Evolutionary conservation across 2,797 vertebrate species (phyloP).

Genomic region (Pseudocheirus occidentalis): DNA sequence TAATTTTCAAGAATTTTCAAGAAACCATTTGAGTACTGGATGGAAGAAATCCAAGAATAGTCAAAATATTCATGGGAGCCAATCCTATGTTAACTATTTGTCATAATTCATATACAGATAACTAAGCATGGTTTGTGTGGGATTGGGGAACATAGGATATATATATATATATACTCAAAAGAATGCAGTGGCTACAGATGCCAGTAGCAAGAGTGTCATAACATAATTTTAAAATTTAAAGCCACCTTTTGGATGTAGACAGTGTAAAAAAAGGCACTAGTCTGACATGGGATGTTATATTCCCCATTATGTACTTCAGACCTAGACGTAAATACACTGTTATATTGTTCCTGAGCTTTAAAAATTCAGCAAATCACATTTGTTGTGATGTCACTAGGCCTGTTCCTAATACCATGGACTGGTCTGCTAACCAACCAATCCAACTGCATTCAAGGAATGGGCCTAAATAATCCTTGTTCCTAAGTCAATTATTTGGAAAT

Average conservation of each 20-base stretch:
- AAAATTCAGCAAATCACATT: conserved; percentile 60
- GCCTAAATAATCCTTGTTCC: conserved; percentile 73
- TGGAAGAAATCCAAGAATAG: not conserved
- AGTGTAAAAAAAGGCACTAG: not conserved
- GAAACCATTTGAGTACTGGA: conserved; percentile 43
- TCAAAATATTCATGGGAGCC: not conserved
- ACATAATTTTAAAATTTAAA: conserved; percentile 34
- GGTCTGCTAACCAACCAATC: conserved; percentile 2
- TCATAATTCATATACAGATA: conserved; percentile 22
- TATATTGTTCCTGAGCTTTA: conserved; percentile 44
- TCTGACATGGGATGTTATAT: not conserved
- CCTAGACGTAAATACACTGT: conserved; percentile 29
- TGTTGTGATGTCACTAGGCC: not conserved
- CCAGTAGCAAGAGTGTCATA: conserved; percentile 7
- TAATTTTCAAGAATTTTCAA: conserved; percentile 13
- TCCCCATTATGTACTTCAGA: not conserved
- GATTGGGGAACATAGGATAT: not conserved
- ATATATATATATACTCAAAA: not conserved
- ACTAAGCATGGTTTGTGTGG: not conserved
- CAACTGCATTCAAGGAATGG: conserved; percentile 35
- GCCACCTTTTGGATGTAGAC: conserved; percentile 6
- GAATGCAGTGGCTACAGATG: not conserved
- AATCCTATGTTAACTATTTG: conserved; percentile 2
- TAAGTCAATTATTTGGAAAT: conserved; percentile 83
- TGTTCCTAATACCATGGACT: conserved; percentile 9